These are phyloP conservation scores for Periophthalmodon schlosseri DNA, from an alignment of 2,113 vertebrate species.

Conservation along the genomic window DNA sequence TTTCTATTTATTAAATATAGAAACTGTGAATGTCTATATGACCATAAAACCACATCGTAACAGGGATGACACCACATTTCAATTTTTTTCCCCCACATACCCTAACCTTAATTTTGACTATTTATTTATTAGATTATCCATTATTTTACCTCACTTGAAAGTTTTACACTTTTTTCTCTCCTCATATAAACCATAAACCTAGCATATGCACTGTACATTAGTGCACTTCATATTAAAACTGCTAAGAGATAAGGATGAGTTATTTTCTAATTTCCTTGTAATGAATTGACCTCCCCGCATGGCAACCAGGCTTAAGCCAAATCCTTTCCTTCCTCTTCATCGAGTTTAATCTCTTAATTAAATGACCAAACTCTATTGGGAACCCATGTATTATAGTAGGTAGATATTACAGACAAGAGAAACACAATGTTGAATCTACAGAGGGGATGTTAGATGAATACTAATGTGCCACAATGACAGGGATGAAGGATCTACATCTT, in stretches of 20 bases:
- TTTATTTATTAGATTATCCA: background rate
- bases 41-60: no score
- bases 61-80: no score
- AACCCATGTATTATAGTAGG: slow-evolving; percentile 43
- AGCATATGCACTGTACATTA: background rate
- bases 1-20: no score
- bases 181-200: background rate
- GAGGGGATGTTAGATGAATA: background rate
- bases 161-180: background rate
- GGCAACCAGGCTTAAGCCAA: slow-evolving; percentile 53
- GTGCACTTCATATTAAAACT: slow-evolving; percentile 39
- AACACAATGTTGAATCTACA: slow-evolving; percentile 20
- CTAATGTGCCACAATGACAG: slow-evolving; percentile 7
- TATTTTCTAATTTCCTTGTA: slow-evolving; percentile 64
- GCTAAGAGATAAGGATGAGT: slow-evolving; percentile 37
- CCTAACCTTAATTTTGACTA: background rate
- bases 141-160: background rate
- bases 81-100: no score
- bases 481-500: slow-evolving; percentile 6
- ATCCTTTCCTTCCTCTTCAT: slow-evolving; percentile 60
- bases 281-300: slow-evolving; percentile 54
- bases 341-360: slow-evolving; percentile 71
- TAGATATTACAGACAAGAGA: slow-evolving; percentile 27
- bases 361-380: slow-evolving; percentile 44
- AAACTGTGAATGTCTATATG: no score